Evolutionary conservation across 2,113 vertebrate genomes (phyloP).

Genomic region (Varanus salvator): DNA sequence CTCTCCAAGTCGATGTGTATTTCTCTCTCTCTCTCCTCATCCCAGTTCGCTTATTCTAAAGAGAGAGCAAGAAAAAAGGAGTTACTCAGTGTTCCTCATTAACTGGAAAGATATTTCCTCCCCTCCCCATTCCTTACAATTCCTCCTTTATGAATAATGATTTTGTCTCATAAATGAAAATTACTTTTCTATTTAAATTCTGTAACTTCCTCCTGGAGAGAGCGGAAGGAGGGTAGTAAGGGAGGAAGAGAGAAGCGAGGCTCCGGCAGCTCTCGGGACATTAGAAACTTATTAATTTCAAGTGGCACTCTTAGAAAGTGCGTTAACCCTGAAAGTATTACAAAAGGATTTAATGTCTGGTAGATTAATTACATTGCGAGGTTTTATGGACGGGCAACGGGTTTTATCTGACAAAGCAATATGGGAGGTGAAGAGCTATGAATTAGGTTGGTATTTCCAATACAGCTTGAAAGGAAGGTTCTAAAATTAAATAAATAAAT

Average conservation of each 20-base stretch:
- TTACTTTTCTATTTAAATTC: constrained; percentile 78
- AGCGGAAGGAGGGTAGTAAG: not conserved
- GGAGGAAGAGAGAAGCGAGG: constrained; percentile 58
- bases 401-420: constrained; percentile 34
- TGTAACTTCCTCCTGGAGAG: constrained; percentile 33
- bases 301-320: constrained; percentile 66
- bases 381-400: constrained; percentile 40
- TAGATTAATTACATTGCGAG: constrained; percentile 73
- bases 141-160: constrained; percentile 76
- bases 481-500: too few relatives aligned
- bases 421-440: fast-evolving
- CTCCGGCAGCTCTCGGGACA: constrained; percentile 71
- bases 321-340: constrained; percentile 66
- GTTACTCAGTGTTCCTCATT: constrained; percentile 71
- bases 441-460: not conserved
- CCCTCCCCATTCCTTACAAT: constrained; percentile 34
- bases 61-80: not conserved
- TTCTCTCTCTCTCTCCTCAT: not conserved
- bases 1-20: constrained; percentile 7
- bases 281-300: constrained; percentile 81
- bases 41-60: not conserved
- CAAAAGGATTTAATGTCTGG: constrained; percentile 60
- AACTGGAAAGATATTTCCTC: constrained; percentile 66
- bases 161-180: constrained; percentile 74
- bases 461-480: not conserved